phyloP scores from a whole-genome alignment of 2,113 vertebrate genomes.

The Trogon surrucura region DNA sequence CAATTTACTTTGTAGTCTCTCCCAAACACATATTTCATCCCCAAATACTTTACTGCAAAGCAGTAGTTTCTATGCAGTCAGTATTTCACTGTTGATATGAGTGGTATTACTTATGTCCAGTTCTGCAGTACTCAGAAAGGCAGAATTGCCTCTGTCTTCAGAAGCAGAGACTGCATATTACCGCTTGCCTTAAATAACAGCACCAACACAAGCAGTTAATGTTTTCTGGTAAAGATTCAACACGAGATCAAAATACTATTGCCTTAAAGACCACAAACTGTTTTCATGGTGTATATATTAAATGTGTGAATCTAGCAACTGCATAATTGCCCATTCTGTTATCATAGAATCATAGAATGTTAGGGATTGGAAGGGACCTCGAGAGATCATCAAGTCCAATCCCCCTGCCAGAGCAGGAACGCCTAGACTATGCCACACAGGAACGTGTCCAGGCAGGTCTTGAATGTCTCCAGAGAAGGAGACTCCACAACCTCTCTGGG shows the following conservation, averaged over 20 bases:
- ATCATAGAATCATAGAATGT: no score
- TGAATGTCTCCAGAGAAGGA: no score
- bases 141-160: background rate
- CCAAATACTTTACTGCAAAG: background rate
- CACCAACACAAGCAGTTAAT: background rate
- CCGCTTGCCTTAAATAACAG: background rate
- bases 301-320: background rate
- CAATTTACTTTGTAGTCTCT: background rate
- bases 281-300: background rate
- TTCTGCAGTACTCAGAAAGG: background rate
- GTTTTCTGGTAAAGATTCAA: background rate
- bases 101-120: background rate
- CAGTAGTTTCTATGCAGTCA: background rate
- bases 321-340: background rate
- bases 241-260: background rate
- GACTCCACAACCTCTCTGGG: no score
- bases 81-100: background rate
- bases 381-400: no score
- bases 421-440: no score
- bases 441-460: no score
- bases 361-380: no score
- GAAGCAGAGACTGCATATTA: background rate
- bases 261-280: background rate
- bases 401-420: no score
- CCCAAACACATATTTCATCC: background rate